Evolutionary conservation across 2,888 invertebrate species (phyloP).

Genomic region (Heterodera filipjevi): DNA sequence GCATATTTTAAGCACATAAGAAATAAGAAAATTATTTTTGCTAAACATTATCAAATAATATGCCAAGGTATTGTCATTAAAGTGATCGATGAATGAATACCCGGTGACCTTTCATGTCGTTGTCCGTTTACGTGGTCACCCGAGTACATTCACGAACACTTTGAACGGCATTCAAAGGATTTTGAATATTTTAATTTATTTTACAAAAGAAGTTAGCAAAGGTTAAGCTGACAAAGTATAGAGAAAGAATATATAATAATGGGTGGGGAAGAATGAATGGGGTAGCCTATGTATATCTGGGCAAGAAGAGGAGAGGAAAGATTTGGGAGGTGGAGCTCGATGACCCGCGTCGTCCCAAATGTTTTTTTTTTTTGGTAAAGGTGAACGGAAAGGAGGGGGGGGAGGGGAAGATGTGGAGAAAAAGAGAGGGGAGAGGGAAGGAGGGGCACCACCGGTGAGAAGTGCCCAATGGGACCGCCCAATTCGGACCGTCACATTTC

Average conservation of each 20-base stretch:
- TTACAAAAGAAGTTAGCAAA: background rate
- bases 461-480: slow-evolving; percentile 17
- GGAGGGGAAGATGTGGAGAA: background rate
- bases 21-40: too few species aligned
- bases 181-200: background rate
- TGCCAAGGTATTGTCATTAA: background rate
- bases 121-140: background rate
- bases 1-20: too few species aligned
- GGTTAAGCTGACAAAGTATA: background rate
- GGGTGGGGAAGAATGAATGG: background rate
- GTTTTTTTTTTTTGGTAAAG: background rate
- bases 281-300: background rate
- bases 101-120: slow-evolving; percentile 10
- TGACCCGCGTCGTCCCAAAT: slow-evolving; percentile 3
- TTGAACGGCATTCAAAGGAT: background rate
- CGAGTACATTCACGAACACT: slow-evolving; percentile 15
- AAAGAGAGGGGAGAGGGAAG: background rate
- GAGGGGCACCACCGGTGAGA: background rate
- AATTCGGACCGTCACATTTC: slow-evolving; percentile 2
- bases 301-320: background rate
- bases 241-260: background rate
- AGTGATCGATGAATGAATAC: slow-evolving; percentile 24
- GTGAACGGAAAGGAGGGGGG: background rate
- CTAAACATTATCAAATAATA: too few species aligned
- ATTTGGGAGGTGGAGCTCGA: background rate